phyloP scores from a whole-genome alignment of 2,888 invertebrate species.

The Leptinotarsa tumamoca region DNA sequence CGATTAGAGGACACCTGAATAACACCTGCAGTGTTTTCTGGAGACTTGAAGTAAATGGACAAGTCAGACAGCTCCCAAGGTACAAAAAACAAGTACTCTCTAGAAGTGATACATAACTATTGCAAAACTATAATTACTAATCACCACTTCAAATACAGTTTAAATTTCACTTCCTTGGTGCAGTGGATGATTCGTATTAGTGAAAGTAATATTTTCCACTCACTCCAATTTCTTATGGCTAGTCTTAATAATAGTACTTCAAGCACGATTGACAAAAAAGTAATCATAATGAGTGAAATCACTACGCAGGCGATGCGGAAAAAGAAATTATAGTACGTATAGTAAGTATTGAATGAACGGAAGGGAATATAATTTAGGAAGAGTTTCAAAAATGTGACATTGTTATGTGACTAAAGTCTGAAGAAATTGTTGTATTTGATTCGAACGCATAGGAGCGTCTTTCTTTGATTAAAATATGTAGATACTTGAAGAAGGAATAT shows the following conservation, averaged over 20 bases:
- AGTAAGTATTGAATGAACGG: too few species aligned
- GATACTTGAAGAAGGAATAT: too few species aligned
- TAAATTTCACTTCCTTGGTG: conserved; percentile 34
- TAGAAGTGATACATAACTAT: background rate
- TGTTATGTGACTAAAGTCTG: too few species aligned
- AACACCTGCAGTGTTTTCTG: too few species aligned
- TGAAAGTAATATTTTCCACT: conserved; percentile 29
- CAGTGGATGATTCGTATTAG: conserved; percentile 28
- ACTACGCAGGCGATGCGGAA: background rate
- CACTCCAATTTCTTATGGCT: conserved; percentile 2
- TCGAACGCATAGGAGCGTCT: too few species aligned
- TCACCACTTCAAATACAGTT: conserved; percentile 23
- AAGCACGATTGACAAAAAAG: conserved; percentile 1
- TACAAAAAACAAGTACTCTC: background rate
- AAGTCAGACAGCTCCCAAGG: too few species aligned
- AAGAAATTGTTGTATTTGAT: too few species aligned
- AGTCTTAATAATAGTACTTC: conserved; percentile 16
- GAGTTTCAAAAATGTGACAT: too few species aligned
- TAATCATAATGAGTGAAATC: background rate
- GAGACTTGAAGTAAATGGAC: too few species aligned
- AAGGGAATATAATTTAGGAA: too few species aligned
- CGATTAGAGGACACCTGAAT: too few species aligned
- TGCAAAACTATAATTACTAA: conserved; percentile 15
- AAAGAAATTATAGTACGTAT: background rate
- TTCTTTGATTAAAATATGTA: too few species aligned